Evolutionary conservation across 2,113 vertebrate species (phyloP), one percentile per base, ranked within the genome.

Genomic region (Ivindomyrus marchei): DNA sequence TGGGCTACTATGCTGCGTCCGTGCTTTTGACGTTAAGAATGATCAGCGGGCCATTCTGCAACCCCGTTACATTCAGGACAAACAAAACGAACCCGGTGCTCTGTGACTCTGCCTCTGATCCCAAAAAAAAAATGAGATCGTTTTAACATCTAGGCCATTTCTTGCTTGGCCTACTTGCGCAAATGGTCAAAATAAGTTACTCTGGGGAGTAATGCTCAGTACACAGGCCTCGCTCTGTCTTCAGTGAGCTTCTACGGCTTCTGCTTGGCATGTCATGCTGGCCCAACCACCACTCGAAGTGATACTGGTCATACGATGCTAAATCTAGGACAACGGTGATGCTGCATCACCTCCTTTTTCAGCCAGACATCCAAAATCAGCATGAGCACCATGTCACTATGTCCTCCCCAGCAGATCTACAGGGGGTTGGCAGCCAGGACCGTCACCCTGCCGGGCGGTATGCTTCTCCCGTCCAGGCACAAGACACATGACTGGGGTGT

Each of bases 61-160:
- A 46, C 21, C 39, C 45, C 9, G 83, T 46, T 47, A n/a, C 83
- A 85, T 85, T 47, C 83, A 47, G 83, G 24, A 85, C 45, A 85
- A 84, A 47, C 21, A 24, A 21, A 6, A 46, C 21, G 19, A 84
- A 85, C 31, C 74, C 0, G 5, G 13, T 80, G 31, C 36, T 39
- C 36, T 80, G 83, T 47, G 45, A n/a, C 9, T 46, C 31, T 24
- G 3, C n/a, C 10, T 46, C 58, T 46, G 52, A 9, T 66, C 56
- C 62, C 88, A 70, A 88, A 88, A 74, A 88, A 74, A n/a, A 47
- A 88, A n/a, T 7, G 13, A 70, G 42, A 47, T 36, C 88, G 4
- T 88, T 70, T 46, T 66, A 46, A 88, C 62, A 88, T 70, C 56
- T 88, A 88, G 88, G 88, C 58, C 88, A 88, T 47, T 46, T 47